Conservation (phyloP, 2,888 invertebrate genomes). For the Brachyptera putata region DNA sequence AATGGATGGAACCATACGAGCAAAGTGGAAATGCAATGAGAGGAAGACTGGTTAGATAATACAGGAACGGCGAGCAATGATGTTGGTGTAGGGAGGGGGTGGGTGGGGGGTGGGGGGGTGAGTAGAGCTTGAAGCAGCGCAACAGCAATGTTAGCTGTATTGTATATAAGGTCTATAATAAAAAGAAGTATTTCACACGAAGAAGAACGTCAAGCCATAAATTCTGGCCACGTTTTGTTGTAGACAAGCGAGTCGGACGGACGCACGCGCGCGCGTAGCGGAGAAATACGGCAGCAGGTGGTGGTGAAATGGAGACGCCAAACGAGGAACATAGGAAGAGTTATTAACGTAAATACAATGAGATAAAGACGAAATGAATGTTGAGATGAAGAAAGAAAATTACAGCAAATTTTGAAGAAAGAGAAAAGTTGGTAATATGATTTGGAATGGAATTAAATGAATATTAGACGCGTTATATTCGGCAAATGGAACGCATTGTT, state of each 20-base stretch:
- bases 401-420: no score
- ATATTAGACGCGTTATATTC: not conserved
- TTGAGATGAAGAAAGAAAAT: no score
- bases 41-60: no score
- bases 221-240: conserved; percentile 19
- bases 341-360: conserved; percentile 10
- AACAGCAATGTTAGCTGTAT: conserved; percentile 15
- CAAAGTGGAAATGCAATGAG: no score
- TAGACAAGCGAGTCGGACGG: not conserved
- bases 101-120: not conserved
- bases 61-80: no score
- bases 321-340: not conserved
- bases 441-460: not conserved
- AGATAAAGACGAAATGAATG: not conserved
- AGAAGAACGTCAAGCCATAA: conserved; percentile 10
- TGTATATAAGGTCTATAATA: not conserved
- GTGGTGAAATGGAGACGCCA: not conserved
- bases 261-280: not conserved
- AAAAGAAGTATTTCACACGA: conserved; percentile 14
- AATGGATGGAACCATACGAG: no score
- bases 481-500: no score
- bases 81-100: no score
- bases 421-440: not conserved
- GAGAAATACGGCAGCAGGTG: conserved; percentile 10
- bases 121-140: conserved; percentile 8